Base-by-base conservation (phyloP, 2,113 vertebrate species). In the Apteryx mantelli region DNA sequence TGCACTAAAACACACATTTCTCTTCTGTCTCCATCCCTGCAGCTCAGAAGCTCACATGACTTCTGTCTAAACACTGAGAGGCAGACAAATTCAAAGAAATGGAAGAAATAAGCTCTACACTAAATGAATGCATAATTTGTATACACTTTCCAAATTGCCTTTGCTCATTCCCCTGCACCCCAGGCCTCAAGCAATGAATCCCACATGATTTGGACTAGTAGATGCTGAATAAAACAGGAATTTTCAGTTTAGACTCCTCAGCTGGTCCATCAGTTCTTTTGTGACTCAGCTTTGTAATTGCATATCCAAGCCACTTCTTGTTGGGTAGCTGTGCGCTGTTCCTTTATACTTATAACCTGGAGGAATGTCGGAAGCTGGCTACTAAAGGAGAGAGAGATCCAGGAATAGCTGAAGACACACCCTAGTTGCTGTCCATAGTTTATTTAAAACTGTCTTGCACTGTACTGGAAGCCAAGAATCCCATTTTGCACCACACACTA, bases 1-100 rank as follows among this genome's bases (percentile, higher is more conserved):
- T 88, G 95, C 94, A 73, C 81, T 92, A 96, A 92, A 95, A 94
- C 95, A 96, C 76, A 86, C 84, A n/a, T 91, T 60, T 93, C 95
- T 93, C 56, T 61, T 84, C 93, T 80, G 86, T 13, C 80, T 93
- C 97, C 74, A 93, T 96, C 88, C 89, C 88, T 4, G 89, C 93
- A 91, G 96, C 96, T 96, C 93, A 68, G 73, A 13, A 88, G 97
- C 96, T 98, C 97, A 98, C 97, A 97, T 98, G 97, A 97, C 97
- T 97, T 78, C 85, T 89, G 76, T 77, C 95, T 86, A 46, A 93
- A 88, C 95, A 81, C 81, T n/a, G 42, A 96, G 84, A 93, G 89
- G 95, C 89, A 96, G 95, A 92, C 16, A 96, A 91, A 94, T 86
- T 88, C 40, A 91, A 82, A 95, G 79, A 80, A 77, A 86, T 91